Evolutionary conservation across 2,888 invertebrate genomes (phyloP).

Genomic region (Andrena bicolor): DNA sequence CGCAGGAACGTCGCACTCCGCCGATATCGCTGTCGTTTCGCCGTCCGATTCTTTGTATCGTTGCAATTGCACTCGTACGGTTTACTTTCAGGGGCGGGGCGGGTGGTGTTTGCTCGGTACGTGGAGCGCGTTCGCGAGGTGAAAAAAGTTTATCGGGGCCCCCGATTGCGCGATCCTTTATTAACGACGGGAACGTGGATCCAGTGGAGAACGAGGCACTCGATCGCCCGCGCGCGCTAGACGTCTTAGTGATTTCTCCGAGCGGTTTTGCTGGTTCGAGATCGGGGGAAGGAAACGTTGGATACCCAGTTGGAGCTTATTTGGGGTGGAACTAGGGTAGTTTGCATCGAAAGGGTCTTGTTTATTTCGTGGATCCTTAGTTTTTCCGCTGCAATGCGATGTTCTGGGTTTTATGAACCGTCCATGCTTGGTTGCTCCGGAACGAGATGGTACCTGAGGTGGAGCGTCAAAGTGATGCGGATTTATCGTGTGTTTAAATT

Average conservation of each 20-base stretch:
- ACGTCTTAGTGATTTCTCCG: neutral
- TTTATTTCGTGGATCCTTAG: conserved; percentile 41
- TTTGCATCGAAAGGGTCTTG: conserved; percentile 44
- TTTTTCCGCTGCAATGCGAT: neutral
- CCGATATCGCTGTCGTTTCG: conserved; percentile 31
- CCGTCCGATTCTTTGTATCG: conserved; percentile 23
- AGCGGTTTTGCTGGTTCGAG: neutral
- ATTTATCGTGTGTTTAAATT: no score
- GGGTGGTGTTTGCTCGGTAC: neutral
- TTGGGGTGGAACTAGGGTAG: conserved; percentile 5
- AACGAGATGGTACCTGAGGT: neutral
- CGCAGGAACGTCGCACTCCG: conserved; percentile 15
- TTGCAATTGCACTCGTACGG: neutral
- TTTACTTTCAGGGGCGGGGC: neutral
- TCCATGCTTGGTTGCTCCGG: neutral
- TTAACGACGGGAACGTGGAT: conserved; percentile 27
- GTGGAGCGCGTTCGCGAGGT: conserved; percentile 2
- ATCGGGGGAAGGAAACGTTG: conserved; percentile 3
- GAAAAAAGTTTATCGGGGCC: conserved; percentile 21
- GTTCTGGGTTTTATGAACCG: neutral
- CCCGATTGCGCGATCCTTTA: conserved; percentile 3
- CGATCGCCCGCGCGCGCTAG: neutral
- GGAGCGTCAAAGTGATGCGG: neutral
- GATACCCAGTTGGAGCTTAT: conserved; percentile 8
- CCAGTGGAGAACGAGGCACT: neutral